Evolutionary conservation across 2,797 vertebrate species (phyloP).

Genomic region (Poeciliopsis gracilis): DNA sequence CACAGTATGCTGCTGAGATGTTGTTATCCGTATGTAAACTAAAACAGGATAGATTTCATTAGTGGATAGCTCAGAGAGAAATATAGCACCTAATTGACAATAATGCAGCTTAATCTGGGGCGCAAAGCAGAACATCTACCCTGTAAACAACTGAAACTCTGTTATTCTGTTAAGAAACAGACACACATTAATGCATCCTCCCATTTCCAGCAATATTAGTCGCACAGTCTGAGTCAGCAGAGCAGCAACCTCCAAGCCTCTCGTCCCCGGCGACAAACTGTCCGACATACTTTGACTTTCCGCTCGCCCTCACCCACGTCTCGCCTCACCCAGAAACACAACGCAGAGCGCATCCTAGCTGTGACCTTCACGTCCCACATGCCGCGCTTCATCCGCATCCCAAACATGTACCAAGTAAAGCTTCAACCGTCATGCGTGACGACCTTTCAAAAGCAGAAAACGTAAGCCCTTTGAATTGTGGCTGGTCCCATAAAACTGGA

Average conservation of each 20-base stretch:
- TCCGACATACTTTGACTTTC: slow-evolving; percentile 47
- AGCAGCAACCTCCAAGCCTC: slow-evolving; percentile 32
- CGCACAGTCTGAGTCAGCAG: background rate
- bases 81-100: slow-evolving; percentile 43
- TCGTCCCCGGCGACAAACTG: background rate
- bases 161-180: background rate
- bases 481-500: slow-evolving; percentile 65
- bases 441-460: slow-evolving; percentile 20
- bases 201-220: background rate
- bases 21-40: slow-evolving; percentile 27
- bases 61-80: slow-evolving; percentile 29
- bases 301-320: background rate
- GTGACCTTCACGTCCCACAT: slow-evolving; percentile 55
- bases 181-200: slow-evolving; percentile 23
- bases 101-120: slow-evolving; percentile 9
- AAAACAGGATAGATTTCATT: slow-evolving; percentile 45
- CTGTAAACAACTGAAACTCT: slow-evolving; percentile 20
- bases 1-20: slow-evolving; percentile 34
- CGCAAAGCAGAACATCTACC: slow-evolving; percentile 32
- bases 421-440: slow-evolving; percentile 13
- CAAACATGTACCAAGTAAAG: slow-evolving; percentile 14
- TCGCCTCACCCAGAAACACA: background rate
- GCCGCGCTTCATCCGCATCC: slow-evolving; percentile 34
- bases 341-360: slow-evolving; percentile 12
- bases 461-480: slow-evolving; percentile 24